These are phyloP conservation scores for Allygus modestus DNA, from an alignment of 2,888 invertebrate species.

Conservation along the genomic window DNA sequence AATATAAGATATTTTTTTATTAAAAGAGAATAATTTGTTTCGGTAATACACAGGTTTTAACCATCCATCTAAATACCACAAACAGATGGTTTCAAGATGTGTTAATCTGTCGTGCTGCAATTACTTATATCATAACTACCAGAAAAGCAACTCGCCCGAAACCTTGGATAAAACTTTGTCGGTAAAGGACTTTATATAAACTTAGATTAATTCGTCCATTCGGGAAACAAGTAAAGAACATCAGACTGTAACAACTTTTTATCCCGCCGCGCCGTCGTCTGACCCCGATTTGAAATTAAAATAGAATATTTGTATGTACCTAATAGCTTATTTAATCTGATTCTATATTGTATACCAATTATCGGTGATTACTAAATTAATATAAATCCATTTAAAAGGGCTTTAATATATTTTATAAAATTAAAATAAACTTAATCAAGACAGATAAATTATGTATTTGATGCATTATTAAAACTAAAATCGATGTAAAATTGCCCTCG, in stretches of 20 bases:
- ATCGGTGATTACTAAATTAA: too few species aligned
- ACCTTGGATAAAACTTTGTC: slow-evolving; percentile 6
- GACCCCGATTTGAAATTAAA: not conserved
- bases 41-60: too few species aligned
- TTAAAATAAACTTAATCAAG: too few species aligned
- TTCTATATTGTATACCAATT: too few species aligned
- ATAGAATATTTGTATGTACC: not conserved
- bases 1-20: too few species aligned
- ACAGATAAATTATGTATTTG: too few species aligned
- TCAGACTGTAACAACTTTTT: slow-evolving; percentile 4
- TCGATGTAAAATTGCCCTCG: not conserved
- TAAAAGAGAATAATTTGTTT: too few species aligned
- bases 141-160: slow-evolving; percentile 4
- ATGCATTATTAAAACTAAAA: too few species aligned
- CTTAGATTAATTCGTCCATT: slow-evolving; percentile 43
- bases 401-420: too few species aligned
- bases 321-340: too few species aligned
- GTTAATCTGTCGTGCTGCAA: not conserved
- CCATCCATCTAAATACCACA: too few species aligned
- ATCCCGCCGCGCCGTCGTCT: not conserved
- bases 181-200: slow-evolving; percentile 21
- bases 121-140: not conserved
- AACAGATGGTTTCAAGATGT: not conserved
- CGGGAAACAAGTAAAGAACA: slow-evolving; percentile 28
- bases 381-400: too few species aligned